phyloP scores from a whole-genome alignment of 2,797 vertebrate genomes.

The Thunnus albacares region DNA sequence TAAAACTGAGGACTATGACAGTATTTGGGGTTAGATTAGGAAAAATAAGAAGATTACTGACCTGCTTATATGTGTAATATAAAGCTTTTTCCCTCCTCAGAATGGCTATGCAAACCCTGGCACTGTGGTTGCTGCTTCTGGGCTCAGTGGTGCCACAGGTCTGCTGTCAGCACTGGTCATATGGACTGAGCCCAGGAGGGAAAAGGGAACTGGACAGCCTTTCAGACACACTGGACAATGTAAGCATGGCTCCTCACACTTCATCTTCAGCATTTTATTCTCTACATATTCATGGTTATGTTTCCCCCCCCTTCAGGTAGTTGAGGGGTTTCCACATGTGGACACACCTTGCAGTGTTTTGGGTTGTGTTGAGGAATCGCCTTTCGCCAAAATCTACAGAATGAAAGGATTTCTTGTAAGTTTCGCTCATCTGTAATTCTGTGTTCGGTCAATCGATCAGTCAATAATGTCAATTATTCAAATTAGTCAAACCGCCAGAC shows the following conservation, averaged over 20 bases:
- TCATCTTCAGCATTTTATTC: background rate
- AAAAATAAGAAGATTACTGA: background rate
- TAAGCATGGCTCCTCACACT: conserved; percentile 45
- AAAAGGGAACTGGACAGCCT: conserved; percentile 83
- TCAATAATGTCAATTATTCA: background rate
- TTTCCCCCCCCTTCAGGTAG: conserved; percentile 69
- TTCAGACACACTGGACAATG: conserved; percentile 81
- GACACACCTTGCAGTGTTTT: conserved; percentile 58
- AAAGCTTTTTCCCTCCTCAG: conserved; percentile 37
- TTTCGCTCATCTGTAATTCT: conserved; percentile 11
- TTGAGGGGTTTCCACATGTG: conserved; percentile 65
- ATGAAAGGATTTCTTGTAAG: conserved; percentile 85
- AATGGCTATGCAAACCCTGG: conserved; percentile 60
- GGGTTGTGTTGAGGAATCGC: conserved; percentile 67
- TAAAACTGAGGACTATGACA: background rate
- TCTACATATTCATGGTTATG: background rate
- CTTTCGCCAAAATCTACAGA: conserved; percentile 60
- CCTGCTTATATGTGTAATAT: background rate
- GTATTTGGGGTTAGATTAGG: background rate
- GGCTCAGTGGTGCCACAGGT: conserved; percentile 52
- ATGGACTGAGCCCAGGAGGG: conserved; percentile 91
- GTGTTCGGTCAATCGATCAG: background rate
- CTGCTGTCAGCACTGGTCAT: conserved; percentile 92
- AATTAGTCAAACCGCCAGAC: background rate
- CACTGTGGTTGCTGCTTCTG: conserved; percentile 76